Base-by-base conservation (phyloP, 1,140 invertebrate genomes). In the Drosophila triauraria region DNA sequence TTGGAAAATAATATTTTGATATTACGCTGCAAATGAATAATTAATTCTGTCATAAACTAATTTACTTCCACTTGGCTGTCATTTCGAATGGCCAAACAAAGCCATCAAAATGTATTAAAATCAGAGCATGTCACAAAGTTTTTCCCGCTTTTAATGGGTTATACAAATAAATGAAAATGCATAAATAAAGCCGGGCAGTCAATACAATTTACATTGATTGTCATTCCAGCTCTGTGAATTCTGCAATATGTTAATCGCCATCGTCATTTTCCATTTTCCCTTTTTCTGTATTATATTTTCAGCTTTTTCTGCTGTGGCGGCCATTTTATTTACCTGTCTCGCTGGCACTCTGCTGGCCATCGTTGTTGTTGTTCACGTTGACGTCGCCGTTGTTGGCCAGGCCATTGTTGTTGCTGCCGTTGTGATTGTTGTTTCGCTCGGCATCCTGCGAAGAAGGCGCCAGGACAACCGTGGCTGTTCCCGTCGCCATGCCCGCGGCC, bases 391-490 rank as follows among this genome's bases (percentile, higher is more conserved):
- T 78, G 64, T 68, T 80, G 75, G 60, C 59, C 48, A 68, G 44
- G 62, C 65, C 79, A 59, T 71, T 81, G 51, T 75, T 88, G 72
- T 69, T 87, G 65, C 74, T 77, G 80, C 61, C 78, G 75, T 84
- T 88, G 78, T 90, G 84, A 90, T 88, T 88, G 75, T 88, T 88
- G 67, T 88, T 88, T 64, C 79, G 77, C 60, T 88, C 85, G 50
- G 80, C 75, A 77, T 75, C 80, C 47, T 51, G 56, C 15, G 59
- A 46, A 20, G 53, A 58, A 53, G 44, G 43, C 30, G 48, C 63
- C 42, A 53, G 35, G 44, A 57, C 70, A 10, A 74, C 47, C 32
- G 67, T 70, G 15, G 65, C 58, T 3, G 69, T 54, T 46, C 35
- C 47, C 35, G 60, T 71, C 50, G 42, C 77, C 40, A 65, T 42